A percentile compares a stretch with the other conserved stretches of the same genome.
phyloP scores from a whole-genome alignment of 1,140 invertebrate genomes.

The Cephus cinctus region DNA sequence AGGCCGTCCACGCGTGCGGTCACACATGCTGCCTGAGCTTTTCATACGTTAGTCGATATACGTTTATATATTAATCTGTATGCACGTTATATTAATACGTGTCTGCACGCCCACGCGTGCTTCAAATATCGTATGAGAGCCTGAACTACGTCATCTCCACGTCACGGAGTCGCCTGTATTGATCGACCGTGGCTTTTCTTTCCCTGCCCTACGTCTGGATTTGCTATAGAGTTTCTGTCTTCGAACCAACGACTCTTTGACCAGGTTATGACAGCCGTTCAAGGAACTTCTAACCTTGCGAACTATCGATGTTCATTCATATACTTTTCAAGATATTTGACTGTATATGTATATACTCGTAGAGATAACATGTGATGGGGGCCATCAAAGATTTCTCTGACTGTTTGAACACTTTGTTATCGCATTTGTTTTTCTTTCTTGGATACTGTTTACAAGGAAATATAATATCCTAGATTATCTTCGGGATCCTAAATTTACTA shows the following conservation, averaged over 20 bases:
- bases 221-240: background rate
- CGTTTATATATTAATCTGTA: background rate
- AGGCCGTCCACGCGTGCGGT: background rate
- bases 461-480: too few relatives aligned
- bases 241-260: too few relatives aligned
- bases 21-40: background rate
- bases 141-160: constrained; percentile 4
- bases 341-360: background rate
- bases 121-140: background rate
- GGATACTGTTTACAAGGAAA: too few relatives aligned
- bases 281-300: background rate
- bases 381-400: background rate
- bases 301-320: too few relatives aligned
- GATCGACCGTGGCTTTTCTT: constrained; percentile 6
- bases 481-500: too few relatives aligned
- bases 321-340: too few relatives aligned
- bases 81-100: background rate
- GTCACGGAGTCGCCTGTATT: constrained; percentile 5
- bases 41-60: background rate
- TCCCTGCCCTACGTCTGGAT: background rate
- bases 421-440: too few relatives aligned
- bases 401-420: background rate
- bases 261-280: background rate
- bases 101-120: background rate
- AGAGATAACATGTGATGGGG: background rate